Evolutionary conservation across 2,888 invertebrate genomes (phyloP).

Genomic region (Lasius fuliginosus): DNA sequence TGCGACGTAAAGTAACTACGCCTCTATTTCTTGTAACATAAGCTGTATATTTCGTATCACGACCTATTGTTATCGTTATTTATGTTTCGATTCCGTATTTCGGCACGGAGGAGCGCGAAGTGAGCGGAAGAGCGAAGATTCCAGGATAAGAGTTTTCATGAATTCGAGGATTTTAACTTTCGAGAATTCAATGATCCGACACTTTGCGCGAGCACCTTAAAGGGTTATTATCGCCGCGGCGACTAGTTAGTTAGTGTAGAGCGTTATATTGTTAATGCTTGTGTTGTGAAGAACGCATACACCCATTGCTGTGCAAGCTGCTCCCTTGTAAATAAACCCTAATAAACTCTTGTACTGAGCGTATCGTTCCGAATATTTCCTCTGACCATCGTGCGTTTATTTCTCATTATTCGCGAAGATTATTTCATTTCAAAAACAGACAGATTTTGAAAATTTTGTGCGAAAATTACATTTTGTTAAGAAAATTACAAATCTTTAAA

Average conservation of each 20-base stretch:
- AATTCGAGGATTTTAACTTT: not conserved
- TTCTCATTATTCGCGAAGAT: not conserved
- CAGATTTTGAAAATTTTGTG: not conserved
- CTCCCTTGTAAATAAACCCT: slow-evolving; percentile 83
- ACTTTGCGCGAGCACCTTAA: slow-evolving; percentile 69
- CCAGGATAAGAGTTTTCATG: not conserved
- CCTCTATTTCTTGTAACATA: slow-evolving; percentile 81
- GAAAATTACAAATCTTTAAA: not conserved
- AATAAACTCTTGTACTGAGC: slow-evolving; percentile 82
- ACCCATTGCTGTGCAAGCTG: slow-evolving; percentile 81
- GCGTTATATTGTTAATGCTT: slow-evolving; percentile 84
- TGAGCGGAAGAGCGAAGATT: slow-evolving; percentile 4
- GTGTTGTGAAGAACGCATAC: slow-evolving; percentile 80
- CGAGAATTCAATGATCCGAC: not conserved
- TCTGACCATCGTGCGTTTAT: slow-evolving; percentile 36
- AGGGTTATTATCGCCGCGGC: slow-evolving; percentile 79
- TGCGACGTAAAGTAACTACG: slow-evolving; percentile 71
- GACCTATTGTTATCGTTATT: slow-evolving; percentile 84
- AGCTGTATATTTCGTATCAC: slow-evolving; percentile 84
- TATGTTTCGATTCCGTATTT: slow-evolving; percentile 80
- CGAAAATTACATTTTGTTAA: not conserved
- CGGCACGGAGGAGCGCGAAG: slow-evolving; percentile 58
- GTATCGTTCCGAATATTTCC: slow-evolving; percentile 55
- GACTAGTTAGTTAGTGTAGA: slow-evolving; percentile 82
- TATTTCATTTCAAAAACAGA: not conserved